phyloP scores from a whole-genome alignment of 2,113 vertebrate genomes.

The Chitala chitala region DNA sequence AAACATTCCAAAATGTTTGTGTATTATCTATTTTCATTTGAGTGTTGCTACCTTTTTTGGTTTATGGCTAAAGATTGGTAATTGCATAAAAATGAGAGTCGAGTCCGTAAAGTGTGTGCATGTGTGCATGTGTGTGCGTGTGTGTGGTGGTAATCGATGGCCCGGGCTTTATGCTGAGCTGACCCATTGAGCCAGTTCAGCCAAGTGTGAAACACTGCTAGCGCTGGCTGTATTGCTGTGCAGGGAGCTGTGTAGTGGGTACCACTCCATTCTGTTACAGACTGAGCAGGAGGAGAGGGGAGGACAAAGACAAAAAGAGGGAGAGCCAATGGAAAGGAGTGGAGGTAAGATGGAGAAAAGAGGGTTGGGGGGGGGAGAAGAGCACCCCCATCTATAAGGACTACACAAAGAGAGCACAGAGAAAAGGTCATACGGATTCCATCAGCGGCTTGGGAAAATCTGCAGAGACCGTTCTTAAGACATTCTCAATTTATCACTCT shows the following conservation, averaged over 20 bases:
- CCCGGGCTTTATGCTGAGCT: slow-evolving; percentile 4
- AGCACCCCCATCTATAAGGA: background rate
- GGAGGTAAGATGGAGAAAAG: background rate
- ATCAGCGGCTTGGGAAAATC: background rate
- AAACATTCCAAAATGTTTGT: too few relatives aligned
- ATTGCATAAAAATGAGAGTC: too few relatives aligned
- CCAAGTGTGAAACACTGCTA: slow-evolving; percentile 7
- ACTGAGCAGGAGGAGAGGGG: background rate
- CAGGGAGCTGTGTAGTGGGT: background rate
- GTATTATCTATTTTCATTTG: too few relatives aligned
- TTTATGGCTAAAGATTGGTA: too few relatives aligned
- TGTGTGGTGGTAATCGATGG: background rate
- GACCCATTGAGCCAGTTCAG: slow-evolving; percentile 15
- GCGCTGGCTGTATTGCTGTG: background rate
- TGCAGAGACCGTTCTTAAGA: background rate
- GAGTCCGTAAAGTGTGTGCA: too few relatives aligned
- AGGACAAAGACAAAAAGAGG: background rate
- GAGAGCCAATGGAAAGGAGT: background rate
- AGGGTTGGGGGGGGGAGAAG: background rate
- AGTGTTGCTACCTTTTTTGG: too few relatives aligned
- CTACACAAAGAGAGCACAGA: background rate
- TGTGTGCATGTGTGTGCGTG: background rate
- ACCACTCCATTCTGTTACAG: slow-evolving; percentile 2
- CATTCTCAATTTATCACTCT: background rate
- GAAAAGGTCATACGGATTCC: background rate